These are phyloP conservation scores for Diuraphis noxia DNA, from an alignment of 1,140 invertebrate species.

Conservation along the genomic window DNA sequence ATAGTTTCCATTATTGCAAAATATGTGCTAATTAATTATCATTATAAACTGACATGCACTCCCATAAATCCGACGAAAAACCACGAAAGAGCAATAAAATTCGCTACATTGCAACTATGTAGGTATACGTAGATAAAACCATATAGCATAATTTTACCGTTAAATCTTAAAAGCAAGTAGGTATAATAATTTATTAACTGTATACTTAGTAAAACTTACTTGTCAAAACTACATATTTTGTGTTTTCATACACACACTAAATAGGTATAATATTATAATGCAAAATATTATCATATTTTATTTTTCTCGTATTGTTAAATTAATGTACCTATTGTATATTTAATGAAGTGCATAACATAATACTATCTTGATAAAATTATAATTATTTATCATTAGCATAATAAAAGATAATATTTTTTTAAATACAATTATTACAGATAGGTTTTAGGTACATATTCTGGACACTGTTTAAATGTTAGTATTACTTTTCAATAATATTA, in stretches of 20 bases:
- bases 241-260: neutral
- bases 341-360: neutral
- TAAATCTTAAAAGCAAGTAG: neutral
- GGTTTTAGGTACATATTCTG: neutral
- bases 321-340: neutral
- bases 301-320: neutral
- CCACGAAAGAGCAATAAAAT: neutral
- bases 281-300: neutral
- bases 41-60: neutral
- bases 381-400: neutral
- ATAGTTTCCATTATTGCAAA: neutral
- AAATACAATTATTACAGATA: neutral
- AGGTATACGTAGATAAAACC: neutral
- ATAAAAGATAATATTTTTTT: neutral
- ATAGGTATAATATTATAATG: neutral
- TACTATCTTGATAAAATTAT: neutral
- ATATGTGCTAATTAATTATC: slow-evolving; percentile 8
- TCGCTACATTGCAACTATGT: neutral
- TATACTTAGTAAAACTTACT: neutral
- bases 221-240: slow-evolving; percentile 1
- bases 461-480: neutral
- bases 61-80: neutral
- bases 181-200: neutral
- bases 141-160: neutral
- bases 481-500: neutral